A percentile compares a stretch with the other conserved stretches of the same genome.
These are phyloP conservation scores for Acrocyrtus sp. DNA, from an alignment of 2,888 invertebrate genomes.

Conservation along the genomic window DNA sequence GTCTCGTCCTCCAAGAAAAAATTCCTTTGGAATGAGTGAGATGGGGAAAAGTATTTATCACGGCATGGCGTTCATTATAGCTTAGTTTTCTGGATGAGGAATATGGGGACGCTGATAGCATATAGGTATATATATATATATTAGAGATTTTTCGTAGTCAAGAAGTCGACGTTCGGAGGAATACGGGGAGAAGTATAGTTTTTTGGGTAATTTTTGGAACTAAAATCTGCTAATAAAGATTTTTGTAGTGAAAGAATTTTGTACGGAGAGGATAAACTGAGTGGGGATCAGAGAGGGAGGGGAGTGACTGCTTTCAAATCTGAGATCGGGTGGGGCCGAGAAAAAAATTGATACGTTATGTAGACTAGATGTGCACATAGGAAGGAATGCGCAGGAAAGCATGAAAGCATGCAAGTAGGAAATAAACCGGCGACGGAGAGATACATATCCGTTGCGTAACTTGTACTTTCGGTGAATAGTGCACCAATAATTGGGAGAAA, in stretches of 20 bases:
- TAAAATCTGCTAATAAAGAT: constrained; percentile 40
- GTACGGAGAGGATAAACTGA: constrained; percentile 37
- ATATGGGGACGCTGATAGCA: too few species aligned
- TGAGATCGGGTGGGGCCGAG: constrained; percentile 47
- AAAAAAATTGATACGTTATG: constrained; percentile 25
- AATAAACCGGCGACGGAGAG: not conserved
- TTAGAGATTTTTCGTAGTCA: constrained; percentile 3
- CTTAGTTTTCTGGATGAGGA: constrained; percentile 21
- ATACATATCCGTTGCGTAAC: not conserved
- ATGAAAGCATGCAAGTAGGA: not conserved
- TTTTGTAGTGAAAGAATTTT: constrained; percentile 20
- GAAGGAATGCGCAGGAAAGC: not conserved
- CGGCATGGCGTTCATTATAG: constrained; percentile 19
- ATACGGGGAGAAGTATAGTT: constrained; percentile 11
- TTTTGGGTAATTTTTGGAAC: constrained; percentile 45
- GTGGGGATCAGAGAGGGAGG: constrained; percentile 47
- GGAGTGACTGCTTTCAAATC: constrained; percentile 28
- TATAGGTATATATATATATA: too few species aligned
- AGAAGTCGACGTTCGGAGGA: not conserved
- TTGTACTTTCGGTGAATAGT: too few species aligned
- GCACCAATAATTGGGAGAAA: not conserved
- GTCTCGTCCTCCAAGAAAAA: constrained; percentile 36
- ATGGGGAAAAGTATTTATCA: constrained; percentile 30
- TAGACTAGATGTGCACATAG: not conserved
- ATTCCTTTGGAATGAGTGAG: constrained; percentile 48